Evolutionary conservation across 2,888 invertebrate species (phyloP), one percentile per base, ranked within the genome.

Genomic region (Agrotis segetum): DNA sequence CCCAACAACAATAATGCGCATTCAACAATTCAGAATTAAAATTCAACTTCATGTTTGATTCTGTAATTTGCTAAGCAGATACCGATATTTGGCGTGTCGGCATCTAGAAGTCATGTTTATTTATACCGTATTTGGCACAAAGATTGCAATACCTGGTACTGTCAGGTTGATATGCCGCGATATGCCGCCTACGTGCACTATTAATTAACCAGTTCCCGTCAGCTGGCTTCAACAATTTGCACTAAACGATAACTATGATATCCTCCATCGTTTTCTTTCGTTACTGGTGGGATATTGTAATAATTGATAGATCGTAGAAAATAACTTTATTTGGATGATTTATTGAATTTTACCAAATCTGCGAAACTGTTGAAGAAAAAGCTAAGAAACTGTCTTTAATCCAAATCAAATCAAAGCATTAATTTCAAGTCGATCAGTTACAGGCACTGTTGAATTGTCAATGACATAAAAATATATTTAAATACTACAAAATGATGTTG

Each of bases 91-190:
- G 55, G 67, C 70, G 68, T 82, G 67, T 77, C 60, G 60, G 64
- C 3, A 79, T 67, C 50, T 77, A 64, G 73, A 44, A 82, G 78
- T 77, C 82, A 79, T 82, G 79, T 79, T 71, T 82, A 79, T 79
- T 79, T 68, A 74, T 79, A 74, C 75, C 71, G 75, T 81, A 79
- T 83, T 83, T 75, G 83, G 71, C 76, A 76, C 83, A 81, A 76
- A 72, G 58, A 73, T 73, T 79, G 79, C 79, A 78, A 78, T 82
- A 79, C 82, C 80, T 64, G 74, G 65, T 76, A 83, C 60, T 69
- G 76, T 67, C 83, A 81, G 72, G 71, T 76, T 71, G 76, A 79
- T 79, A 79, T 66, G 47, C 66, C 77, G 77, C 80, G 74, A 73
- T 76, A 76, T 66, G 44, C 67, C 80, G 80, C 81, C 81, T 72